These are phyloP conservation scores for Orussus abietinus DNA, from an alignment of 1,140 invertebrate genomes.

Conservation along the genomic window DNA sequence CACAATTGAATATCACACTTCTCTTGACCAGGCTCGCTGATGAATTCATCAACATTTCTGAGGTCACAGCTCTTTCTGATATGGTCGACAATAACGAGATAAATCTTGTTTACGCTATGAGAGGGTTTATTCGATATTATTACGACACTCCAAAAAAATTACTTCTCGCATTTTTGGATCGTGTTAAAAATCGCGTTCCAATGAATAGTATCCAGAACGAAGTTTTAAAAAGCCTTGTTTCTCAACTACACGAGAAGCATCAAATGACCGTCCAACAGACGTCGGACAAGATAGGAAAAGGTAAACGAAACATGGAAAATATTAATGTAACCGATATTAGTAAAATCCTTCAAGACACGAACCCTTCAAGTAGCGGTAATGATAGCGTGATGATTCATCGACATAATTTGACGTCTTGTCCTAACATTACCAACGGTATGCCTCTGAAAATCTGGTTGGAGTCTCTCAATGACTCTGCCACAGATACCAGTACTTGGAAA, in stretches of 20 bases:
- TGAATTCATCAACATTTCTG: conserved; percentile 9
- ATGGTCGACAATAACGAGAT: conserved; percentile 10
- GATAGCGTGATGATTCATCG: too few relatives aligned
- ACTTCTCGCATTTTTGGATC: conserved; percentile 8
- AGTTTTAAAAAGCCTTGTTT: conserved; percentile 3
- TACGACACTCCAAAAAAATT: conserved; percentile 16
- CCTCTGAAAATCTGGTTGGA: too few relatives aligned
- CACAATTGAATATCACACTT: conserved; percentile 15
- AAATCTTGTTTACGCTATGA: conserved; percentile 15
- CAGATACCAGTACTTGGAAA: too few relatives aligned
- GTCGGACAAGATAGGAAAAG: too few relatives aligned
- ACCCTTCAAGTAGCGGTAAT: too few relatives aligned
- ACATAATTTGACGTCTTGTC: too few relatives aligned
- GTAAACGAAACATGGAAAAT: too few relatives aligned
- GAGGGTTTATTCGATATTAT: conserved; percentile 20
- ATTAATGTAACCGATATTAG: too few relatives aligned
- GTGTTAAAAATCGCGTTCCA: conserved; percentile 14
- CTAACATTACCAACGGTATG: too few relatives aligned
- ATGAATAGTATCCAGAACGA: conserved; percentile 3
- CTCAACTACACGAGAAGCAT: background rate
- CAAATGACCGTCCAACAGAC: too few relatives aligned
- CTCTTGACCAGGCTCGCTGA: conserved; percentile 7
- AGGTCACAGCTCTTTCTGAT: conserved; percentile 7
- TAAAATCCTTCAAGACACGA: too few relatives aligned
- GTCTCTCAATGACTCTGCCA: too few relatives aligned